Evolutionary conservation across 2,113 vertebrate species (phyloP).

Genomic region (Elachura formosa): DNA sequence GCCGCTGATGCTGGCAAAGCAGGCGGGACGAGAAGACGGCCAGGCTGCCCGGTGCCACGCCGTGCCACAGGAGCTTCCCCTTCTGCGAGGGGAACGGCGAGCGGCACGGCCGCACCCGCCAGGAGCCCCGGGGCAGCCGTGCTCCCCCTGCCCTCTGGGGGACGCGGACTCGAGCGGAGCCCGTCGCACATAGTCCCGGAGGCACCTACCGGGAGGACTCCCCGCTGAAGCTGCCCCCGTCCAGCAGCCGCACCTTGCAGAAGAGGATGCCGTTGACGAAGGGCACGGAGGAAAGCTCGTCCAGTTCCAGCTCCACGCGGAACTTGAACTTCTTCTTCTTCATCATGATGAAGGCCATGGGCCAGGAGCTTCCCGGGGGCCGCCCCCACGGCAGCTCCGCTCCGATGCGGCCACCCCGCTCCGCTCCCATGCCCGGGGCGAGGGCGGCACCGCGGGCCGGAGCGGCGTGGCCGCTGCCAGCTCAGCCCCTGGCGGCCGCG

Average conservation of each 20-base stretch:
- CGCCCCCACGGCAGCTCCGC: slow-evolving; percentile 6
- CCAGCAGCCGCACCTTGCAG: slow-evolving; percentile 90
- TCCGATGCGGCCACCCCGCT: not conserved
- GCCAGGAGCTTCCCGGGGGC: not conserved
- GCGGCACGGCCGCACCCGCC: not conserved
- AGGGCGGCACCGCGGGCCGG: not conserved
- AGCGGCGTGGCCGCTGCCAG: not conserved
- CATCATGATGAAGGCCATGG: slow-evolving; percentile 85
- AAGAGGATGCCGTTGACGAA: slow-evolving; percentile 92
- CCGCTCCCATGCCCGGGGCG: not conserved
- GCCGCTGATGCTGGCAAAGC: not conserved
- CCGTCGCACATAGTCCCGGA: not conserved
- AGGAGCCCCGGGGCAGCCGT: not conserved
- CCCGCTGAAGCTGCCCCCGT: slow-evolving; percentile 85
- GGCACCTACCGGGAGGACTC: slow-evolving; percentile 85
- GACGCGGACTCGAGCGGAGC: not conserved
- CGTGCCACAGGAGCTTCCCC: not conserved
- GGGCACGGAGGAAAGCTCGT: slow-evolving; percentile 89
- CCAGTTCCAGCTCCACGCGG: slow-evolving; percentile 87
- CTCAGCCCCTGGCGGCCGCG: not conserved
- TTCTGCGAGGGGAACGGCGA: not conserved
- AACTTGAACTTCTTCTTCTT: slow-evolving; percentile 96
- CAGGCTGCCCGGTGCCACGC: not conserved
- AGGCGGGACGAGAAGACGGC: not conserved
- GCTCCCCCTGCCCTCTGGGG: not conserved